Base-by-base conservation (phyloP, 2,113 vertebrate species). In the Chinchilla lanigera region DNA sequence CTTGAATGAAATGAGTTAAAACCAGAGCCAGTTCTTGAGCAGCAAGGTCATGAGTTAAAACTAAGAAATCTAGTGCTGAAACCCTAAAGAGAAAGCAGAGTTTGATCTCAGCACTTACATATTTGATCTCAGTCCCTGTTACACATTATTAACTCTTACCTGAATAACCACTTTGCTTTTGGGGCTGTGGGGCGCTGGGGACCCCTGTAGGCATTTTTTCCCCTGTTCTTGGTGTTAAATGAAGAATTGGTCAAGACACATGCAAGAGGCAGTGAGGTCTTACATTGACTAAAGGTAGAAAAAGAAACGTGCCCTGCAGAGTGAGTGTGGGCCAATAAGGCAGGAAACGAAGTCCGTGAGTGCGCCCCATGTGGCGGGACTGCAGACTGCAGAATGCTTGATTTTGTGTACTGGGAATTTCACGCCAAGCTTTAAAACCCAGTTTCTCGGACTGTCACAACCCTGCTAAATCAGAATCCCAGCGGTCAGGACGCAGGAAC, bases 61-160 rank as follows among this genome's bases (percentile, higher is more conserved):
- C 81, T 92, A 56, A 54, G 85, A 96, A 93, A 90, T 60, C 33
- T 50, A 50, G 61, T 22, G 82, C 56, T 95, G 67, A 75, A 63
- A 14, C 30, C 38, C 54, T 81, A 44, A 93, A 81, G 26, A 90
- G 75, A 94, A 94, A 61, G 44, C 22, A 77, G 58, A 69, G 24
- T 56, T 80, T 54, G 80, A 89, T 44, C 47, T 41, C 35, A 82
- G 4, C 22, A n/a, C 26, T 81, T 85, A 38, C 58, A n/a, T n/a
- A n/a, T n/a, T n/a, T n/a, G n/a, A n/a, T n/a, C n/a, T n/a, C n/a
- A n/a, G 50, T 6, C 16, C 7, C 28, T 30, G 14, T 24, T 65
- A 3, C 33, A 13, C 86, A 38, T 88, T 95, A 67, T 30, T 20
- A 93, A 60, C 63, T 82, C 30, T 88, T 89, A 38, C 61, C 92